Conservation (phyloP, 2,797 vertebrate genomes). For the Taeniopygia guttata region DNA sequence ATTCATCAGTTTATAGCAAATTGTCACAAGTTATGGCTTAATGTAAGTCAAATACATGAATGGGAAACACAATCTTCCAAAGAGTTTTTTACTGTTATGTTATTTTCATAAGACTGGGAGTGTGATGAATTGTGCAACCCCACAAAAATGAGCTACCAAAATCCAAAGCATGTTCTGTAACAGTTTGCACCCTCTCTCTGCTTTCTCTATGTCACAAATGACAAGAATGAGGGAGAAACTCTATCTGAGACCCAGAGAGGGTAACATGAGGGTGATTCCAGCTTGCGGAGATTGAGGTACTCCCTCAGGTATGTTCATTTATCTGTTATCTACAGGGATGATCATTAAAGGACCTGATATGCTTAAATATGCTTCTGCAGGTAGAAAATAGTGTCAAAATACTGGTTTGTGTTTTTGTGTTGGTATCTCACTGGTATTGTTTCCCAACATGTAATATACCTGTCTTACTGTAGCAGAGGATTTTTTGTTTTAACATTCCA, state of each 20-base stretch:
- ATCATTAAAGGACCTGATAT: too few species aligned
- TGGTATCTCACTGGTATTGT: too few species aligned
- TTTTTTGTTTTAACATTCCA: neutral
- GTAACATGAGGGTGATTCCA: neutral
- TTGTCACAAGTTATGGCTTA: neutral
- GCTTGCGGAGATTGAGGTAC: neutral
- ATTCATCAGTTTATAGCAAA: conserved; percentile 1
- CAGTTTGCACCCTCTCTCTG: neutral
- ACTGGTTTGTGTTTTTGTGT: too few species aligned
- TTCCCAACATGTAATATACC: too few species aligned
- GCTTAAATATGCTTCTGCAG: too few species aligned
- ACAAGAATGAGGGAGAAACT: neutral
- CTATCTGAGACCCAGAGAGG: too few species aligned
- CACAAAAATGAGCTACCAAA: neutral
- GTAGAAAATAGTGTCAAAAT: too few species aligned
- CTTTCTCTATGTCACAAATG: neutral
- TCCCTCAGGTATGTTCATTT: neutral
- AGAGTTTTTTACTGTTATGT: neutral
- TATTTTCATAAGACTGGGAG: neutral
- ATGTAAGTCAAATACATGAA: neutral
- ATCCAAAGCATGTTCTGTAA: neutral
- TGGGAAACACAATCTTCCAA: neutral
- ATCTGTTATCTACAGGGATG: too few species aligned
- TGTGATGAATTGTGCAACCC: neutral
- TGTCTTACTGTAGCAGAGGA: too few species aligned